phyloP scores from a whole-genome alignment of 2,888 invertebrate species.

The Sesamia inferens region DNA sequence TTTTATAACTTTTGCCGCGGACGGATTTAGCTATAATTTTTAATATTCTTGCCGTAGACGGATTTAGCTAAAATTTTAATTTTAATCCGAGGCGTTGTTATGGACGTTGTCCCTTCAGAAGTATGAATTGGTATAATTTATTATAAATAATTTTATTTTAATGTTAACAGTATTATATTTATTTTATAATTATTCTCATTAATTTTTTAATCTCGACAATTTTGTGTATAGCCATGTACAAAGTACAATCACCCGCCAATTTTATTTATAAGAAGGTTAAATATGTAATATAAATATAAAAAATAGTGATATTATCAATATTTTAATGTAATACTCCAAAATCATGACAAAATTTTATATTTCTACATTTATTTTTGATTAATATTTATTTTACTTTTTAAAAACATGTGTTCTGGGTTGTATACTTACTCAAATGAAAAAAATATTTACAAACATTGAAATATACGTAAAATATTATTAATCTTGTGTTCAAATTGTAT shows the following conservation, averaged over 20 bases:
- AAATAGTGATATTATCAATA: slow-evolving; percentile 53
- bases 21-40: too few relatives aligned
- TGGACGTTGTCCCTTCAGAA: slow-evolving; percentile 5
- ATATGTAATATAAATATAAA: slow-evolving; percentile 10
- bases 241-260: slow-evolving; percentile 66
- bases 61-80: not conserved
- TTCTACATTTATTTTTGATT: slow-evolving; percentile 6
- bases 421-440: slow-evolving; percentile 23
- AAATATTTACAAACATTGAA: slow-evolving; percentile 12
- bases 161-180: slow-evolving; percentile 56
- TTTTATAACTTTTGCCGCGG: too few relatives aligned
- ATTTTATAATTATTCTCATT: slow-evolving; percentile 33
- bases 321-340: slow-evolving; percentile 52
- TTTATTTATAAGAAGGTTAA: slow-evolving; percentile 52
- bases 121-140: slow-evolving; percentile 15
- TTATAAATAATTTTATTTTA: slow-evolving; percentile 17
- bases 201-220: slow-evolving; percentile 20
- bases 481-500: slow-evolving; percentile 42
- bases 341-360: slow-evolving; percentile 46
- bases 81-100: not conserved
- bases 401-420: slow-evolving; percentile 12
- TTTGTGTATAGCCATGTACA: slow-evolving; percentile 53
- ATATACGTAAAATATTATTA: slow-evolving; percentile 20
- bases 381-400: not conserved
- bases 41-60: slow-evolving; percentile 41